Evolutionary conservation across 1,140 invertebrate genomes (phyloP).

Genomic region (Tetramorium parvispinum): DNA sequence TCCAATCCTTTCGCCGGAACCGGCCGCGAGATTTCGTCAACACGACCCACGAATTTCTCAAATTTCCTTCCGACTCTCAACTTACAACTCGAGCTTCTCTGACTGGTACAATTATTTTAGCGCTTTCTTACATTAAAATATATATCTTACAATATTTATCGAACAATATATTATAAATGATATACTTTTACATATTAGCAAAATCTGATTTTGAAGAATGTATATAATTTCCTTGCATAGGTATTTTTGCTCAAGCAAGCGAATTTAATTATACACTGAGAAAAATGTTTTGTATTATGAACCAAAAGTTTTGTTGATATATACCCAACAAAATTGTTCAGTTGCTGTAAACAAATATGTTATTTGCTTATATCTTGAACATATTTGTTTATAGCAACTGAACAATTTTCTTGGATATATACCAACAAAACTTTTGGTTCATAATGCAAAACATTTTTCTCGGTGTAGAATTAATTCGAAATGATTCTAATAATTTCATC

Average conservation of each 20-base stretch:
- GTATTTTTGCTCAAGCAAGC: neutral
- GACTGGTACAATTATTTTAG: neutral
- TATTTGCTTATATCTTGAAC: too few species aligned
- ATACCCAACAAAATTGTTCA: too few species aligned
- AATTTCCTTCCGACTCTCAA: neutral
- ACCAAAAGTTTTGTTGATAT: too few species aligned
- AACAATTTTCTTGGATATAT: too few species aligned
- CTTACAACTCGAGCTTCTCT: neutral
- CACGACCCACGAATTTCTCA: neutral
- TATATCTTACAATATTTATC: neutral
- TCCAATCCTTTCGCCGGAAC: conserved; percentile 17
- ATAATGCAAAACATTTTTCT: too few species aligned
- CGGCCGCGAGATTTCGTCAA: neutral
- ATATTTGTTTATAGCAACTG: too few species aligned
- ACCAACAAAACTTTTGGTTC: too few species aligned
- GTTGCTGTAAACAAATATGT: too few species aligned
- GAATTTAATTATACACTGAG: neutral
- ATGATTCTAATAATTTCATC: neutral
- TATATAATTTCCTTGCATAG: neutral
- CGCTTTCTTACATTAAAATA: neutral
- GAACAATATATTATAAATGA: neutral
- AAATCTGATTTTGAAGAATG: neutral
- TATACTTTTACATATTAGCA: neutral
- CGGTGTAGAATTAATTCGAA: neutral
- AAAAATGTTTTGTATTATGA: too few species aligned